Base-by-base conservation (phyloP, 2,113 vertebrate species). In the Phrynocephalus versicolor region DNA sequence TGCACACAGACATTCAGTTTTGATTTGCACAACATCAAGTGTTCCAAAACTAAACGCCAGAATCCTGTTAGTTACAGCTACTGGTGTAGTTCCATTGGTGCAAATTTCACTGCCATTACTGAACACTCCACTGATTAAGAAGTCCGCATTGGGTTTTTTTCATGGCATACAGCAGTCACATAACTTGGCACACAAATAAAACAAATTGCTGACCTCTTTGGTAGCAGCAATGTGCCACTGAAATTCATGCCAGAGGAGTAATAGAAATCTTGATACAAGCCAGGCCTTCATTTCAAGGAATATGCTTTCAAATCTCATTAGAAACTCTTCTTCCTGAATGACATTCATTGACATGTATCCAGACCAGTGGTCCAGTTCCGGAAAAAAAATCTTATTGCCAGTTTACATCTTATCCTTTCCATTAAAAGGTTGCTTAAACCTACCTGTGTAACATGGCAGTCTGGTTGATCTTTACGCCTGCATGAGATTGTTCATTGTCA, bases 1-100 rank as follows among this genome's bases (percentile, higher is more conserved):
- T 79, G 18, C 60, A 70, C 75, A 88, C 88, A 84, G 58, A 83
- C 14, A 71, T 84, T 3, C 71, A 41, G n/a, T 41, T 62, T 60
- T 71, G 14, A 12, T 60, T 35, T 58, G n/a, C 19, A 27, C 16
- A 79, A 1, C 57, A 35, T 81, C 67, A 3, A 9, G 9, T 65
- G 27, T 65, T 51, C 45, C 45, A 51, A 51, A 51, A 51, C 45
- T 5, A 51, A 6, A 51, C 5, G 10, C 45, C 45, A 51, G 45
- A 51, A 51, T 51, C 45, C 10, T 51, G 5, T 51, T 6, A 51
- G 45, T 51, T 51, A 51, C 10, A 51, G 45, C 45, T 51, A 51
- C 45, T 51, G 45, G 45, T 51, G 45, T 51, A 51, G 10, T 10
- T 51, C 45, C 10, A 51, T 51, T 51, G 45, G 5, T 51, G 45